Evolutionary conservation across 2,113 vertebrate species (phyloP).

Genomic region (Grammomys dolichurus): DNA sequence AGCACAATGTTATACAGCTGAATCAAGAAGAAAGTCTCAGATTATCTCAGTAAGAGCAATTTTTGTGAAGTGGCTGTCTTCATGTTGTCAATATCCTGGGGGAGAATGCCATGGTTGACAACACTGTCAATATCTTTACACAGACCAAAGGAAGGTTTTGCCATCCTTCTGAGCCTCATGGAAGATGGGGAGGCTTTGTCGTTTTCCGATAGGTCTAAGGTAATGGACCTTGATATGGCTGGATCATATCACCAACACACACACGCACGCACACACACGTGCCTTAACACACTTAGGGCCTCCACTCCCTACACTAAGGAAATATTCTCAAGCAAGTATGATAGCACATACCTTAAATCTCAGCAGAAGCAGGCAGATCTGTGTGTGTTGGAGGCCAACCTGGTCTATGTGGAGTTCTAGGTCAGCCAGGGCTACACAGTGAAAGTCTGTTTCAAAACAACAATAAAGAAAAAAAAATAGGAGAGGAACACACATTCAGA

Average conservation of each 20-base stretch:
- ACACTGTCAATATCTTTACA: not conserved
- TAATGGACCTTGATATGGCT: not conserved
- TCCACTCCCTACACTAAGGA: not conserved
- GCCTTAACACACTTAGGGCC: not conserved
- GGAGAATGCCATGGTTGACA: not conserved
- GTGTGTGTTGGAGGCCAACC: not conserved
- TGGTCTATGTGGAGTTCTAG: not conserved
- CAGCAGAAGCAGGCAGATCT: not conserved
- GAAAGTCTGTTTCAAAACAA: not conserved
- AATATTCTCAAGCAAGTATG: not conserved
- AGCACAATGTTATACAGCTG: not conserved
- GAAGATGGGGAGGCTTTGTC: too few species aligned
- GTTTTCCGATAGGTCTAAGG: not conserved
- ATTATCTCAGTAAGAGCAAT: not conserved
- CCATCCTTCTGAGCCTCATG: too few species aligned
- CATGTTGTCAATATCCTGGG: not conserved
- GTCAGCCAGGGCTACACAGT: not conserved
- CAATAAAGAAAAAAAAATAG: not conserved
- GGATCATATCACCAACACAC: not conserved
- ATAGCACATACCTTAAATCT: not conserved
- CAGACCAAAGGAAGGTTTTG: not conserved
- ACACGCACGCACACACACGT: not conserved
- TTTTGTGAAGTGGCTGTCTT: not conserved
- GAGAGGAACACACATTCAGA: not conserved
- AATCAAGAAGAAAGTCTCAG: not conserved